Evolutionary conservation across 2,113 vertebrate genomes (phyloP), one percentile per base, ranked within the genome.

Genomic region (Microtus pennsylvanicus): DNA sequence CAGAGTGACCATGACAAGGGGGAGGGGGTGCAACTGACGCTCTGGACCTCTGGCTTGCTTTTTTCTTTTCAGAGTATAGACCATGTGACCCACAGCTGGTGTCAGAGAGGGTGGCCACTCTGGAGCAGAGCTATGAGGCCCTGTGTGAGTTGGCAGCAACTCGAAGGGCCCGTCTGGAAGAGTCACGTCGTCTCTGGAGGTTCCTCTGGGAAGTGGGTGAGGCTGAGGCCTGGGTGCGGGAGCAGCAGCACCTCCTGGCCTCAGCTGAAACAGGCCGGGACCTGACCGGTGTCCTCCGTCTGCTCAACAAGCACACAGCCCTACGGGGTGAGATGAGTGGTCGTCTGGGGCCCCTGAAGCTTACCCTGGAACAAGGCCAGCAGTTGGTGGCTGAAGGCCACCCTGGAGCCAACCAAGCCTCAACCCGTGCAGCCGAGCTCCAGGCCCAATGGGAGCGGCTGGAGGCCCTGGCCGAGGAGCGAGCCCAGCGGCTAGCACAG

Each of bases 121-220:
- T 99, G 94, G 99, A 99, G 74, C 98, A 94, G 89, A 98, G 98
- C 72, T 99, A 99, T 13, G 98, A 98, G 89, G 99, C 99, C 47
- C 98, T 99, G 58, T 99, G 99, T n/a, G 96, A 98, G 45, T 97
- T 99, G 92, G 99, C 99, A 0, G 98, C 96, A 0, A 93, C 98
- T 1, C 98, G 99, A 3, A 98, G 99, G 24, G 98, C 98, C 24
- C 97, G 98, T 4, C 98, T 99, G 21, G 99, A 99, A 97, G 99
- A 99, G 42, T 99, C 99, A 0, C 98, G 99, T 0, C 98, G 99
- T 14, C 98, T 99, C 45, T 99, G 99, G 99, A 99, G 99, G 87
- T 99, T 99, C 98, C 97, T 99, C 95, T 99, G 99, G 99, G 99
- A 99, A 96, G 96, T 99, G 58, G 99, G 99, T 0, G 99, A 99